Base-by-base conservation (phyloP, 2,888 invertebrate genomes). In the Gortyna flavago region DNA sequence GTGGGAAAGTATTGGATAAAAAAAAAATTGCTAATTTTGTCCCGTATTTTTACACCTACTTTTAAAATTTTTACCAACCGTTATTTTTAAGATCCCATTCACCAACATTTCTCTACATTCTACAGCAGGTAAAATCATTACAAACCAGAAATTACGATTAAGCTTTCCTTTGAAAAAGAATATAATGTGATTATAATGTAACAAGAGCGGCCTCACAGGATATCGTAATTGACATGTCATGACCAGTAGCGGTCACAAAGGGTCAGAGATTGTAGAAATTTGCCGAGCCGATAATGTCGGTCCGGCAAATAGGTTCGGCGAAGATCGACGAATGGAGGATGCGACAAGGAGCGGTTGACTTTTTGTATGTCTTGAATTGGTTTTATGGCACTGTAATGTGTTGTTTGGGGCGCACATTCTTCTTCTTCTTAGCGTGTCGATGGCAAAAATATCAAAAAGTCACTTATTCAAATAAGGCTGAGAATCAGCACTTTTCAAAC, bases 191-290 rank as follows among this genome's bases (percentile, higher is more conserved):
- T 85, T 86, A 83, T 86, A 84, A 88, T 88, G 85, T 87, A 83
- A 83, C 89, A 89, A 88, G 89, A 88, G 88, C 86, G 86, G 81
- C 89, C 90, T 91, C 90, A 85, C 92, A 95, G 94, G 95, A 94
- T 94, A 95, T 93, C 94, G 92, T 96, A 96, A 96, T 96, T 95
- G 96, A 96, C 95, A 94, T 96, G 96, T 96, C 96, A 96, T 92
- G 93, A 92, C 92, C 96, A 96, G 94, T 92, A 87, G 93, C 90
- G 92, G 92, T 85, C 92, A 95, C 95, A 96, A 96, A 95, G 95
- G 95, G 94, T 91, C 92, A 91, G 94, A 95, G 94, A 96, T 96
- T 96, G 95, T 95, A 94, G 95, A 95, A 95, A 95, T 94, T 94
- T 92, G 92, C 83, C 91, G 91, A 89, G 87, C 93, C 89, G 96